Evolutionary conservation across 2,113 vertebrate genomes (phyloP).

Genomic region (Caloenas nicobarica): DNA sequence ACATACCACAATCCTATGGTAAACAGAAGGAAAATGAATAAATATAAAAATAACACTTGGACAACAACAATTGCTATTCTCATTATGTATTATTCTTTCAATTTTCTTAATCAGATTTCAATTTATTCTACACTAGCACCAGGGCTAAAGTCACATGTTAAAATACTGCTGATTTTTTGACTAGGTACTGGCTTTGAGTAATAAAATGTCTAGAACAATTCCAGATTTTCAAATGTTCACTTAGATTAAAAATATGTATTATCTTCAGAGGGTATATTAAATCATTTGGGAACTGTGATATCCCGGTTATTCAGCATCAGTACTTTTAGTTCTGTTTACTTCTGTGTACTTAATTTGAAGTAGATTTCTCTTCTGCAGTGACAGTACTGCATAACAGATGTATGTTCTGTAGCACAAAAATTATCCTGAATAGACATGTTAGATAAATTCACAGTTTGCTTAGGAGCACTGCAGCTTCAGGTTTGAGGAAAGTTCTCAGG

Average conservation of each 20-base stretch:
- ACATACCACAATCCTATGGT: background rate
- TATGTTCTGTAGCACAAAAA: background rate
- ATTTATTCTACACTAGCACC: background rate
- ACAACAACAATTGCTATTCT: background rate
- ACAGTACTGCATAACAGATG: background rate
- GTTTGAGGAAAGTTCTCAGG: background rate
- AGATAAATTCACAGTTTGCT: background rate
- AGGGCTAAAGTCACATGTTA: background rate
- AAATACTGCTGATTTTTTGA: background rate
- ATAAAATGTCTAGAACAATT: background rate
- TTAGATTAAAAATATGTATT: background rate
- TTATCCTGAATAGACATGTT: background rate
- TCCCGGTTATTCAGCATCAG: background rate
- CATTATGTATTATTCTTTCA: background rate
- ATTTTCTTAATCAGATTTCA: background rate
- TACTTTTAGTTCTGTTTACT: background rate
- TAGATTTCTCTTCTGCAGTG: background rate
- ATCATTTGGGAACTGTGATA: background rate
- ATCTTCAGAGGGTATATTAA: background rate
- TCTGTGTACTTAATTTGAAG: background rate
- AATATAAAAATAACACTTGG: background rate
- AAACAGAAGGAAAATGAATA: background rate
- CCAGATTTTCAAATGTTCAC: background rate
- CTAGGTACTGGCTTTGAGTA: background rate
- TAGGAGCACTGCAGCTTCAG: background rate